Percentiles rank a stretch among this genome's conserved stretches.
phyloP scores from a whole-genome alignment of 1,140 invertebrate genomes.

The Dysdera silvatica region DNA sequence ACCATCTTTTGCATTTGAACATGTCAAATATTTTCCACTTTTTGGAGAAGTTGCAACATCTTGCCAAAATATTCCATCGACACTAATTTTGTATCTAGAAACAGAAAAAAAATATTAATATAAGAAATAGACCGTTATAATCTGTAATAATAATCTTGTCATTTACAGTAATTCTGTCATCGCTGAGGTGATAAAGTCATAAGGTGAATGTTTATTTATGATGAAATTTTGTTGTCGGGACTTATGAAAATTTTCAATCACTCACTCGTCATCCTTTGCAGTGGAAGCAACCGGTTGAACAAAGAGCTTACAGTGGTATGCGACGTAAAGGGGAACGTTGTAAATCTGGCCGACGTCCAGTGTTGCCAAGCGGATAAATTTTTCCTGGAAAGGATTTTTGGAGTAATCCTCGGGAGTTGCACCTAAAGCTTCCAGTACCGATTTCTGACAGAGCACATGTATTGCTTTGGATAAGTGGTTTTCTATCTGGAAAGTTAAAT shows the following conservation, averaged over 20 bases:
- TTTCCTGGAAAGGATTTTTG: slow-evolving; percentile 67
- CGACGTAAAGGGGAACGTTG: slow-evolving; percentile 65
- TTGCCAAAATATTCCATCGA: slow-evolving; percentile 68
- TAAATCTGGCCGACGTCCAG: slow-evolving; percentile 64
- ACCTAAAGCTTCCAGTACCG: slow-evolving; percentile 56
- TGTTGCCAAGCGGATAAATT: slow-evolving; percentile 58
- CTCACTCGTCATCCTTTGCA: slow-evolving; percentile 47
- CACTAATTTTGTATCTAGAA: slow-evolving; percentile 59
- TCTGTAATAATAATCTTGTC: no score
- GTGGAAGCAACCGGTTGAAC: slow-evolving; percentile 63
- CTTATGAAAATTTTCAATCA: no score
- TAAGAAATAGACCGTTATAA: no score
- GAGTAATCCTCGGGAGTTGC: slow-evolving; percentile 54
- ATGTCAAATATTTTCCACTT: slow-evolving; percentile 39
- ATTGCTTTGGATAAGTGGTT: slow-evolving; percentile 70
- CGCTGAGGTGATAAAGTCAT: no score
- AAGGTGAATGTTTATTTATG: no score
- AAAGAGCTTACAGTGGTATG: slow-evolving; percentile 68
- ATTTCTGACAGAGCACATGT: slow-evolving; percentile 63
- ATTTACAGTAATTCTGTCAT: no score
- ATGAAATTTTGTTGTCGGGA: no score
- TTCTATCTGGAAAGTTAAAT: slow-evolving; percentile 53
- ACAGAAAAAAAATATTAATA: neutral
- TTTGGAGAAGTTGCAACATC: slow-evolving; percentile 57
- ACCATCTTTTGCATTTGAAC: slow-evolving; percentile 36